A percentile compares a stretch with the other conserved stretches of the same genome.
These are phyloP conservation scores for Uloborus plumipes DNA, from an alignment of 2,888 invertebrate species.

Conservation along the genomic window DNA sequence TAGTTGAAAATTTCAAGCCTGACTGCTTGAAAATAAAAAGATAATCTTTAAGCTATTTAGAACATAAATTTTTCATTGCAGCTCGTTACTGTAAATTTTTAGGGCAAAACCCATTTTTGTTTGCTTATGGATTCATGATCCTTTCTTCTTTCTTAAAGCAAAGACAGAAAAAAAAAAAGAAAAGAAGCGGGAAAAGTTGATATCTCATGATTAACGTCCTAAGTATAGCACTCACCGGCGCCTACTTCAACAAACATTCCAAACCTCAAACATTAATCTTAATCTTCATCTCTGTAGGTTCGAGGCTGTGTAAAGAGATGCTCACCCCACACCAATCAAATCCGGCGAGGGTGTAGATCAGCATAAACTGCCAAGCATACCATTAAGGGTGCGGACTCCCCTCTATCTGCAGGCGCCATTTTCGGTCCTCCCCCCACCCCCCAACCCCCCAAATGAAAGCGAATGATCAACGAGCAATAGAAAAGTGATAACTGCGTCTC, in stretches of 20 bases:
- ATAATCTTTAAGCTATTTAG: too few species aligned
- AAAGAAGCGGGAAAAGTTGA: too few species aligned
- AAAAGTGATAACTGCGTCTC: conserved; percentile 63
- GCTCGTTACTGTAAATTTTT: too few species aligned
- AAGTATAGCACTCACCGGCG: conserved; percentile 1
- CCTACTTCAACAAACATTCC: conserved; percentile 54
- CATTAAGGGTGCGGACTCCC: not conserved
- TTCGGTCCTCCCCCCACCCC: not conserved
- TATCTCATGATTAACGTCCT: too few species aligned
- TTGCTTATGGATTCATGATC: too few species aligned
- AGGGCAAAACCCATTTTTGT: too few species aligned
- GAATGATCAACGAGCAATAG: conserved; percentile 62
- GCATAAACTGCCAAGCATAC: conserved; percentile 10
- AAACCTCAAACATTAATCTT: conserved; percentile 32
- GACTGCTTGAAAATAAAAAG: too few species aligned
- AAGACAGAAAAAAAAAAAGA: too few species aligned
- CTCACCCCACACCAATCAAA: conserved; percentile 1
- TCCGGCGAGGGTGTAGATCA: not conserved
- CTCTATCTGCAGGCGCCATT: not conserved
- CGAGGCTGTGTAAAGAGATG: conserved; percentile 11
- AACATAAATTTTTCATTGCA: too few species aligned
- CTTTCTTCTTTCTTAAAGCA: too few species aligned
- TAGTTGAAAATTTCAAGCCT: too few species aligned
- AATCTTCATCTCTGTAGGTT: conserved; percentile 28
- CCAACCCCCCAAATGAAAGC: not conserved